Conservation (phyloP, 2,113 vertebrate species). For the Chunga burmeisteri region DNA sequence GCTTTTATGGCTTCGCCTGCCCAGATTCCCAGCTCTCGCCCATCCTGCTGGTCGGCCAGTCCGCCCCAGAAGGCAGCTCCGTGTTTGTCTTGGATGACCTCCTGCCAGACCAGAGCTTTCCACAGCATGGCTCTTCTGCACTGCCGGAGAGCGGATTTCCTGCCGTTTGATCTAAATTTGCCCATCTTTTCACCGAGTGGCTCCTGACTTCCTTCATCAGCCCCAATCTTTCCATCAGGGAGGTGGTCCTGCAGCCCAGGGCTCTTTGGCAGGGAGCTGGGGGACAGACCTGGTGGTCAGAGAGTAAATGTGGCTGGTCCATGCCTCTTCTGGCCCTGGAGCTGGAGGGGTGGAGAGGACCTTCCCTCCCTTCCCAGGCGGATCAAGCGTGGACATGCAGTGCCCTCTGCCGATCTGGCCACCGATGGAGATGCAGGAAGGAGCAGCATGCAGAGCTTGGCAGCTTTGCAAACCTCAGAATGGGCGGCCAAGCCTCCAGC, state of each 20-base stretch:
- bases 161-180: slow-evolving; percentile 35
- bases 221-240: neutral
- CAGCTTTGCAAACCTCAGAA: neutral
- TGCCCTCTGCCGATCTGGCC: slow-evolving; percentile 29
- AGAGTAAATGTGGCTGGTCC: neutral
- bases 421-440: neutral
- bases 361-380: neutral
- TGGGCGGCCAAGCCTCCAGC: neutral
- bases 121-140: neutral
- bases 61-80: neutral
- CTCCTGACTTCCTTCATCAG: neutral
- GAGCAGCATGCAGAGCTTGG: neutral
- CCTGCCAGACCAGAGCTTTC: neutral
- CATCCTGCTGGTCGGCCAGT: neutral
- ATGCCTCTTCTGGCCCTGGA: neutral
- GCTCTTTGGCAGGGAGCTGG: neutral
- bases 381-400: neutral
- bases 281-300: neutral
- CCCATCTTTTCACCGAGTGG: neutral
- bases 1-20: neutral
- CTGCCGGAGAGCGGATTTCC: neutral
- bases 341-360: neutral
- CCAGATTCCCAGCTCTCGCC: neutral
- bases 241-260: rapidly evolving
- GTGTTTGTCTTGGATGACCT: slow-evolving; percentile 53